These are phyloP conservation scores for Silurus glanis DNA, from an alignment of 2,113 vertebrate species.

Conservation along the genomic window DNA sequence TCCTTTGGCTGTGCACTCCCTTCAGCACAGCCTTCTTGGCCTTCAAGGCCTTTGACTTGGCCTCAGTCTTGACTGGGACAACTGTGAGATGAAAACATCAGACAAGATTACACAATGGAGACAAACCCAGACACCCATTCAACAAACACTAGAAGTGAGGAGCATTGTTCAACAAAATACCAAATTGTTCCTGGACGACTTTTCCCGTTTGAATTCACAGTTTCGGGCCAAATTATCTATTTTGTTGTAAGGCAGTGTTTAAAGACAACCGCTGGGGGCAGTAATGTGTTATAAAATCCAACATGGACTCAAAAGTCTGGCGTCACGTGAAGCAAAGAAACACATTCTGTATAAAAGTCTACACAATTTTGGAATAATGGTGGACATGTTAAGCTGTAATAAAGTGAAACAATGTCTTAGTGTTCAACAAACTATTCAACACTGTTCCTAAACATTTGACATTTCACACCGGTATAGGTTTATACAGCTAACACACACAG, in stretches of 20 bases:
- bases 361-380: not conserved
- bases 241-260: not conserved
- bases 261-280: not conserved
- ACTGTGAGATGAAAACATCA: slow-evolving; percentile 57
- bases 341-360: not conserved
- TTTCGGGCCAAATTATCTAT: not conserved
- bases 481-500: not conserved
- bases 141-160: not conserved
- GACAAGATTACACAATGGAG: not conserved
- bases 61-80: slow-evolving; percentile 93
- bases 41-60: slow-evolving; percentile 95
- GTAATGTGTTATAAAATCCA: not conserved
- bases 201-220: not conserved
- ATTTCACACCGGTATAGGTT: not conserved
- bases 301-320: not conserved
- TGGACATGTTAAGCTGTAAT: too few species aligned
- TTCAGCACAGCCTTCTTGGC: slow-evolving; percentile 97
- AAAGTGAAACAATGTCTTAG: not conserved
- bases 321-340: not conserved
- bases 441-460: not conserved
- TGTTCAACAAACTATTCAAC: not conserved
- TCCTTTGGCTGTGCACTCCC: slow-evolving; percentile 93
- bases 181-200: not conserved
- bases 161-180: not conserved
- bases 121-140: not conserved